phyloP scores from a whole-genome alignment of 2,888 invertebrate species.

The Aquatica leii region DNA sequence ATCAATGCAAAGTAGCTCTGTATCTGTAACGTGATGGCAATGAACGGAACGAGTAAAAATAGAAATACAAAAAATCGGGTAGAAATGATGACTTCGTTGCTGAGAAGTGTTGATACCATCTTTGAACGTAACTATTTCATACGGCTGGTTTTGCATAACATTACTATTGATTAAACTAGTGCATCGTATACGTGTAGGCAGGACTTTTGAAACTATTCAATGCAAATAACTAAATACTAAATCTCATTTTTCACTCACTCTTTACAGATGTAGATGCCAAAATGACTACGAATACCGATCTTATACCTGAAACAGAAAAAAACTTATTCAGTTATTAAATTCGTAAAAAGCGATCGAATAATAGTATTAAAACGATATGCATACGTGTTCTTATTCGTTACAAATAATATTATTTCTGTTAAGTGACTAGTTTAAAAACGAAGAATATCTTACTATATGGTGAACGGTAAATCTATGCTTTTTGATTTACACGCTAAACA shows the following conservation, averaged over 20 bases:
- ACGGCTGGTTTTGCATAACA: conserved; percentile 36
- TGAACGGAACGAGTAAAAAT: conserved; percentile 26
- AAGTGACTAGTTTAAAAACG: too few relatives aligned
- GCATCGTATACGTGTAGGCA: conserved; percentile 10
- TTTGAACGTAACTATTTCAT: conserved; percentile 35
- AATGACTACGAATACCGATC: conserved; percentile 1
- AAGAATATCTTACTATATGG: too few relatives aligned
- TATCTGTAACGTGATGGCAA: conserved; percentile 32
- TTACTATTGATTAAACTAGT: conserved; percentile 31
- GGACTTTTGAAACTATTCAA: conserved; percentile 28
- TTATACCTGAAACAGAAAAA: conserved; percentile 7
- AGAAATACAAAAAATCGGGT: conserved; percentile 32
- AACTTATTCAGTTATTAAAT: neutral
- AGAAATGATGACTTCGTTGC: conserved; percentile 41
- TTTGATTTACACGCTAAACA: too few relatives aligned
- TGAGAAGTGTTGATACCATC: conserved; percentile 39
- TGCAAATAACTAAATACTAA: conserved; percentile 23
- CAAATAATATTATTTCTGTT: too few relatives aligned
- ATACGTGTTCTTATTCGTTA: too few relatives aligned
- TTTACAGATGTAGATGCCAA: conserved; percentile 1
- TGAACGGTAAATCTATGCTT: too few relatives aligned
- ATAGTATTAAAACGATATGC: too few relatives aligned
- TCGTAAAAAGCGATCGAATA: too few relatives aligned
- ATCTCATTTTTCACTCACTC: conserved; percentile 13
- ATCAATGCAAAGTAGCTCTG: conserved; percentile 42